These are phyloP conservation scores for Phrynocephalus guinanensis DNA, from an alignment of 2,797 vertebrate genomes.

Conservation along the genomic window DNA sequence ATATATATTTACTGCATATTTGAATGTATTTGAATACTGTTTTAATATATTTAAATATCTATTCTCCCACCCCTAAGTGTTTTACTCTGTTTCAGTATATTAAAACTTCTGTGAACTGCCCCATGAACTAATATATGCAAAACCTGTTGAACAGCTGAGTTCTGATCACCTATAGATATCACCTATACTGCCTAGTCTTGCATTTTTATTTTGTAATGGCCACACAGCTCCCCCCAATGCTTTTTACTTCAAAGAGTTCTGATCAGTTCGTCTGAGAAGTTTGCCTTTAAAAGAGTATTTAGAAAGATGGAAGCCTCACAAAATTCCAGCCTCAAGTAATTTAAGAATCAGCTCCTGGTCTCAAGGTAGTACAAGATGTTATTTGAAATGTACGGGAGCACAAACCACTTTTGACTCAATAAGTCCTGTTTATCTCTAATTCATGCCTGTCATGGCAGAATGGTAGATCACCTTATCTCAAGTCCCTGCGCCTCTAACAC, in stretches of 20 bases:
- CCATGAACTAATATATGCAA: neutral
- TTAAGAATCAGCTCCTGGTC: neutral
- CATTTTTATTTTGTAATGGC: too few species aligned
- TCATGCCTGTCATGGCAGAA: conserved; percentile 70
- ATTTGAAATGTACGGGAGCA: conserved; percentile 56
- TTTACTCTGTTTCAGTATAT: too few species aligned
- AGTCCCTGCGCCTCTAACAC: conserved; percentile 69
- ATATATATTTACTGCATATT: too few species aligned
- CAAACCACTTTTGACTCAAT: conserved; percentile 57
- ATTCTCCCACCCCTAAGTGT: neutral
- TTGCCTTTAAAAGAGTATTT: neutral
- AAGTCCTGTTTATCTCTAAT: conserved; percentile 74
- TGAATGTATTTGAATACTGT: too few species aligned
- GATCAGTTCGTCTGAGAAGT: neutral
- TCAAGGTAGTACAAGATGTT: conserved; percentile 9
- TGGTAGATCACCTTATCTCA: conserved; percentile 77
- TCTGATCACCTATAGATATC: too few species aligned
- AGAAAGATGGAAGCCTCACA: neutral
- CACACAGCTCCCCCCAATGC: too few species aligned
- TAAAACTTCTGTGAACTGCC: neutral
- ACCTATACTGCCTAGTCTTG: too few species aligned
- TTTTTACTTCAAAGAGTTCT: too few species aligned
- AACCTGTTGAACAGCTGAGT: neutral
- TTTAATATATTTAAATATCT: too few species aligned
- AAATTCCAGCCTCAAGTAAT: neutral